Evolutionary conservation across 2,113 vertebrate genomes (phyloP), one percentile per base, ranked within the genome.

Genomic region (Megalops atlanticus): DNA sequence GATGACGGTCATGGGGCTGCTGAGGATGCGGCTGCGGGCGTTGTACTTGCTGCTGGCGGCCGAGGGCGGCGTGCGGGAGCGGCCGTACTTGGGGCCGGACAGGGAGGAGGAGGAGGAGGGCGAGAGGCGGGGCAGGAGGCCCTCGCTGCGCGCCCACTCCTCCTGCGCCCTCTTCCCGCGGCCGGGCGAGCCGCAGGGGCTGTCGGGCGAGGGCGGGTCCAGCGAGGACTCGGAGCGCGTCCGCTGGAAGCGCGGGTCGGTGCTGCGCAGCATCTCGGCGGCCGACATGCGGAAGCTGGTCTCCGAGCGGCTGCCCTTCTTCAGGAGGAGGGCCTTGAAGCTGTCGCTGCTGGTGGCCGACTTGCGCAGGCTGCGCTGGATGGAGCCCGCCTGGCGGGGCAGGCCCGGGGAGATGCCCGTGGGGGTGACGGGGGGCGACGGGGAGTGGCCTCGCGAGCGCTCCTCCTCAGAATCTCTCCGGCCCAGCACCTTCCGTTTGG

Each of bases 1-100:
- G 89, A 99, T 99, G 74, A 98, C 98, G 0, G 97, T 98, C 98
- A 99, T 99, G 33, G 98, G 98, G 90, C 97, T 98, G 94, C 98
- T 99, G 87, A 96, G 96, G 91, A 99, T 94, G 24, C 98, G 95
- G 89, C 93, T 95, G 75, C 98, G 95, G 21, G 96, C 84, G 24
- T 94, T 97, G 88, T 98, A 99, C 84, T 96, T 95, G 95, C 98
- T 99, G 94, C 97, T 99, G 91, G 97, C 96, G 0, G 98, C 97
- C 0, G 95, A 99, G 0, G 98, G 98, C 0, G 98, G 98, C 0
- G 96, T 97, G 70, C 97, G 96, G 0, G 96, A 97, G 5, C 98
- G 96, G 45, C 97, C 93, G 0, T 96, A 95, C 83, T 96, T 93
- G 0, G 92, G 87, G 14, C 95, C 96, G 0, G 95, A 92, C 71